These are phyloP conservation scores for Plectropomus leopardus DNA, from an alignment of 2,113 vertebrate species.

Conservation along the genomic window DNA sequence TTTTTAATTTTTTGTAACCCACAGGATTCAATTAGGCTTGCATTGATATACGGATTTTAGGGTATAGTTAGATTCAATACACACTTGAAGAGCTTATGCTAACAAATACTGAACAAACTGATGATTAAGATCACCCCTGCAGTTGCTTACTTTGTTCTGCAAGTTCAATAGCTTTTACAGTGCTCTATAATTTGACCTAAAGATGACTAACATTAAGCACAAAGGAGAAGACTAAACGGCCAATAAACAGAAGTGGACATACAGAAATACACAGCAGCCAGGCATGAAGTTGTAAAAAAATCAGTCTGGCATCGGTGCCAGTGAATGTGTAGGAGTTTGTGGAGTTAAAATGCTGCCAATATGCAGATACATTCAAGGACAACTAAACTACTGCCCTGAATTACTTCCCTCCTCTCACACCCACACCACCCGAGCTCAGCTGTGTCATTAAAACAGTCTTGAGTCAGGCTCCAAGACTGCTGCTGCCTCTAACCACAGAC, in stretches of 20 bases:
- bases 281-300: neutral
- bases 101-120: neutral
- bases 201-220: neutral
- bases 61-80: too few relatives aligned
- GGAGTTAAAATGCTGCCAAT: slow-evolving; percentile 15
- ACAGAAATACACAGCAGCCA: neutral
- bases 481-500: slow-evolving; percentile 62
- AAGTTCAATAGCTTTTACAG: neutral
- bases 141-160: neutral
- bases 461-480: slow-evolving; percentile 60
- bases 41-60: too few relatives aligned
- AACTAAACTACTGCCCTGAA: slow-evolving; percentile 39
- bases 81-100: neutral
- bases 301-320: neutral
- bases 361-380: slow-evolving; percentile 37
- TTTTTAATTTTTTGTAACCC: neutral
- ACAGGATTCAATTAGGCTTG: too few relatives aligned
- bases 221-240: neutral
- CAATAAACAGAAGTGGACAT: neutral
- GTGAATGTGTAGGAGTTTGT: slow-evolving; percentile 27
- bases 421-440: slow-evolving; percentile 36
- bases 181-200: neutral
- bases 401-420: slow-evolving; percentile 25
- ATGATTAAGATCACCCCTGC: neutral
- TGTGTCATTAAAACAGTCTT: slow-evolving; percentile 71